Percentiles rank a stretch among this genome's conserved stretches.
These are phyloP conservation scores for Discoglossus pictus DNA, from an alignment of 2,797 vertebrate genomes.

Conservation along the genomic window DNA sequence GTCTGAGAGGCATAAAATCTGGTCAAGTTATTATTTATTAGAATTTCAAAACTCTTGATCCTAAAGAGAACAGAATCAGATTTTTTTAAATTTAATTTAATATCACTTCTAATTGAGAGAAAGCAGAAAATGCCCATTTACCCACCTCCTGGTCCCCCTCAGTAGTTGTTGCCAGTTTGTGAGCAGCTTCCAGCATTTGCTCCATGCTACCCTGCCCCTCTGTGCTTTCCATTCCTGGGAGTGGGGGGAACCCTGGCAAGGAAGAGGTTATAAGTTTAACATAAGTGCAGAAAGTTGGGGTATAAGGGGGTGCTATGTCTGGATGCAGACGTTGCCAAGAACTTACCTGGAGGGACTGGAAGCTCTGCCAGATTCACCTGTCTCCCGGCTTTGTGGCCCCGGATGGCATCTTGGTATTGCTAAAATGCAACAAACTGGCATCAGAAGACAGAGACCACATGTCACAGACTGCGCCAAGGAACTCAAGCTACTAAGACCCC, in stretches of 20 bases:
- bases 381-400: constrained; percentile 84
- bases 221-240: constrained; percentile 79
- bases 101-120: too few relatives aligned
- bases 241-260: constrained; percentile 89
- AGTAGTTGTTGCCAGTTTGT: constrained; percentile 71
- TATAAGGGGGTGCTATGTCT: too few relatives aligned
- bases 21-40: too few relatives aligned
- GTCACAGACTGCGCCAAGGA: too few relatives aligned
- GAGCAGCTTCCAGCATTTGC: constrained; percentile 80
- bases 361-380: constrained; percentile 86
- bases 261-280: too few relatives aligned
- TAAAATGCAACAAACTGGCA: constrained; percentile 60
- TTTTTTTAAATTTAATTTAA: too few relatives aligned
- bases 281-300: too few relatives aligned
- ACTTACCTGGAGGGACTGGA: constrained; percentile 89
- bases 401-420: constrained; percentile 96
- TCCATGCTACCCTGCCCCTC: constrained; percentile 72
- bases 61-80: too few relatives aligned
- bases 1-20: too few relatives aligned
- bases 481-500: too few relatives aligned
- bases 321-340: too few relatives aligned
- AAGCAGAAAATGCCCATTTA: background rate
- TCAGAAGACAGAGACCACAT: background rate
- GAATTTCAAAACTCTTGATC: too few relatives aligned
- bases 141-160: constrained; percentile 71